phyloP scores from a whole-genome alignment of 2,888 invertebrate genomes.

The Deilephila elpenor region DNA sequence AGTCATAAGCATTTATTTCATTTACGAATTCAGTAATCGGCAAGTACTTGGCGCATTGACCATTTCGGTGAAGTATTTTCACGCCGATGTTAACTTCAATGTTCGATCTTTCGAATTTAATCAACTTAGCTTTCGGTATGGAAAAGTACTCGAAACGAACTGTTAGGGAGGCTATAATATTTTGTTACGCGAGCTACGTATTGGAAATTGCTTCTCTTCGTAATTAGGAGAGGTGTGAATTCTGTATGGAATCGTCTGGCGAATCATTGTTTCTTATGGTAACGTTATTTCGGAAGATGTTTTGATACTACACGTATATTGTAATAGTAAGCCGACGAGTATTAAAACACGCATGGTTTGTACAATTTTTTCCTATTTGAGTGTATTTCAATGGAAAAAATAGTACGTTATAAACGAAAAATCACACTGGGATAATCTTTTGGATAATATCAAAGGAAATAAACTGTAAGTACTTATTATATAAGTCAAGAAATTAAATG shows the following conservation, averaged over 20 bases:
- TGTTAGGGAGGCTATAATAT: constrained; percentile 19
- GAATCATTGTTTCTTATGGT: background rate
- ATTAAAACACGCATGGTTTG: too few relatives aligned
- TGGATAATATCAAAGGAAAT: too few relatives aligned
- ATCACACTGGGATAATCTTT: too few relatives aligned
- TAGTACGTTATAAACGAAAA: too few relatives aligned
- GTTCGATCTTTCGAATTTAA: constrained; percentile 18
- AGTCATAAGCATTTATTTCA: background rate
- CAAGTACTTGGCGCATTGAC: background rate
- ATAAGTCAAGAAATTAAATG: too few relatives aligned
- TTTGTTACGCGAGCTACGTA: constrained; percentile 8
- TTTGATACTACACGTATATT: background rate
- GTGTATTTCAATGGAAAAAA: too few relatives aligned
- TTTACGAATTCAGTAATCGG: background rate
- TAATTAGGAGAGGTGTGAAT: constrained; percentile 9
- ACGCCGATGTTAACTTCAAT: background rate
- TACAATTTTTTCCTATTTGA: too few relatives aligned
- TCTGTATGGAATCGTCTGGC: background rate
- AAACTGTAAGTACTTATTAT: too few relatives aligned
- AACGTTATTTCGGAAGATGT: background rate
- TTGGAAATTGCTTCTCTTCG: constrained; percentile 18
- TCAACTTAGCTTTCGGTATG: background rate
- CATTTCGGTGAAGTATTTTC: background rate
- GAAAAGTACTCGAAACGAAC: background rate
- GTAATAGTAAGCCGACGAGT: too few relatives aligned